phyloP scores from a whole-genome alignment of 2,113 vertebrate genomes.

The Poecilia latipinna region DNA sequence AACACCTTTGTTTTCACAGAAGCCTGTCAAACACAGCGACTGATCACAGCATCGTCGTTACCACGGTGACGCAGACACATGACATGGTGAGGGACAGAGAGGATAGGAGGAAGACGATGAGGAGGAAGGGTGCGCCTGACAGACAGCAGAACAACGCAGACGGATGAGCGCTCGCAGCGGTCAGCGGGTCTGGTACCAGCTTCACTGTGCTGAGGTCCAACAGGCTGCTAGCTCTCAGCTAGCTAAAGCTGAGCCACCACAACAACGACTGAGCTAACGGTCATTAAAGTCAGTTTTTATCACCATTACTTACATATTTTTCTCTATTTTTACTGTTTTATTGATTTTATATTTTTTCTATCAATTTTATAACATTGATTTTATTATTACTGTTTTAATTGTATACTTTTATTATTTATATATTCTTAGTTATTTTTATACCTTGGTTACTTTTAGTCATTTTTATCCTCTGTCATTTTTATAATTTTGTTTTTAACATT shows the following conservation, averaged over 20 bases:
- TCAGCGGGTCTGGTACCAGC: slow-evolving; percentile 39
- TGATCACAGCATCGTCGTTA: slow-evolving; percentile 47
- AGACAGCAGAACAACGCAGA: slow-evolving; percentile 50
- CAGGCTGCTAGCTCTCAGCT: slow-evolving; percentile 6
- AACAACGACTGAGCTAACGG: background rate
- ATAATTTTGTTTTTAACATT: too few species aligned
- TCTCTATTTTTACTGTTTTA: too few species aligned
- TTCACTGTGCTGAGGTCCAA: slow-evolving; percentile 2
- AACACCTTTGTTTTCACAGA: background rate
- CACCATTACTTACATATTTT: too few species aligned
- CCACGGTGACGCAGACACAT: slow-evolving; percentile 50
- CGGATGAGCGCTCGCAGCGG: slow-evolving; percentile 38
- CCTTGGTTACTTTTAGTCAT: too few species aligned
- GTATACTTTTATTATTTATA: too few species aligned
- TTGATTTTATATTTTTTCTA: too few species aligned
- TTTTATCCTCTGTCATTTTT: too few species aligned
- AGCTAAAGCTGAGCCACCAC: slow-evolving; percentile 8
- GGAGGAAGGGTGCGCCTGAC: slow-evolving; percentile 15
- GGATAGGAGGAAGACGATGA: background rate
- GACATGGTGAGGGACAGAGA: slow-evolving; percentile 34
- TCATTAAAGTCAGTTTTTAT: background rate
- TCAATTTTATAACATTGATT: too few species aligned
- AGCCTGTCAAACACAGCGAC: slow-evolving; percentile 1
- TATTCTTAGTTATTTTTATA: too few species aligned
- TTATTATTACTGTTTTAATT: too few species aligned